Evolutionary conservation across 2,113 vertebrate genomes (phyloP).

Genomic region (Odontesthes bonariensis): DNA sequence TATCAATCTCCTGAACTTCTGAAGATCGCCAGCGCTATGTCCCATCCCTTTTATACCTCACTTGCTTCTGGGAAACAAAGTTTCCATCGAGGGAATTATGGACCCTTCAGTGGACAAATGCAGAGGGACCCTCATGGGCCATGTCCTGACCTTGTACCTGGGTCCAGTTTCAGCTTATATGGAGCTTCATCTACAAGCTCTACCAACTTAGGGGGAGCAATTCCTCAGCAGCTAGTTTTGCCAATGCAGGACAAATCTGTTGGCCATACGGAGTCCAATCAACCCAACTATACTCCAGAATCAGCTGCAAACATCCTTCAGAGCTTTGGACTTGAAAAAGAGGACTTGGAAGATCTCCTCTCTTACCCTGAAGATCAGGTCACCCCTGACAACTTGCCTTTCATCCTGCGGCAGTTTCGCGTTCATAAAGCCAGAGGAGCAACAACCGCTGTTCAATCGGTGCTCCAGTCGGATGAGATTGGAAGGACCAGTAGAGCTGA

Average conservation of each 20-base stretch:
- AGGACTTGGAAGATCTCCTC: slow-evolving; percentile 92
- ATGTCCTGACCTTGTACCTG: slow-evolving; percentile 60
- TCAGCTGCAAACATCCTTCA: slow-evolving; percentile 90
- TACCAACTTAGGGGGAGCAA: slow-evolving; percentile 17
- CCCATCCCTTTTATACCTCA: slow-evolving; percentile 86
- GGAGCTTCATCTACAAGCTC: slow-evolving; percentile 10
- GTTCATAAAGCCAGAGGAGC: slow-evolving; percentile 86
- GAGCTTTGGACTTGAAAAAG: slow-evolving; percentile 91
- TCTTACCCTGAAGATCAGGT: slow-evolving; percentile 93
- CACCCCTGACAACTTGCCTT: slow-evolving; percentile 91
- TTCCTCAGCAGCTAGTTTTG: too few relatives aligned
- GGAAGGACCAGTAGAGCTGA: slow-evolving; percentile 6
- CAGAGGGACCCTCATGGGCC: slow-evolving; percentile 75
- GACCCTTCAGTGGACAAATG: slow-evolving; percentile 72
- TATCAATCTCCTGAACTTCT: slow-evolving; percentile 84
- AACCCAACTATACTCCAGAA: slow-evolving; percentile 87
- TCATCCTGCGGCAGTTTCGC: slow-evolving; percentile 91
- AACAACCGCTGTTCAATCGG: slow-evolving; percentile 41
- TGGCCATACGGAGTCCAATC: slow-evolving; percentile 37
- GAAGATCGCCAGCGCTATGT: slow-evolving; percentile 90
- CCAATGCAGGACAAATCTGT: background rate
- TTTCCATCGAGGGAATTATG: slow-evolving; percentile 54
- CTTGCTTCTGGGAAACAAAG: slow-evolving; percentile 83
- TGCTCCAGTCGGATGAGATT: slow-evolving; percentile 63
- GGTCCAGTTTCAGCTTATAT: slow-evolving; percentile 26